phyloP scores from a whole-genome alignment of 2,797 vertebrate genomes.

The Garrulus glandarius region DNA sequence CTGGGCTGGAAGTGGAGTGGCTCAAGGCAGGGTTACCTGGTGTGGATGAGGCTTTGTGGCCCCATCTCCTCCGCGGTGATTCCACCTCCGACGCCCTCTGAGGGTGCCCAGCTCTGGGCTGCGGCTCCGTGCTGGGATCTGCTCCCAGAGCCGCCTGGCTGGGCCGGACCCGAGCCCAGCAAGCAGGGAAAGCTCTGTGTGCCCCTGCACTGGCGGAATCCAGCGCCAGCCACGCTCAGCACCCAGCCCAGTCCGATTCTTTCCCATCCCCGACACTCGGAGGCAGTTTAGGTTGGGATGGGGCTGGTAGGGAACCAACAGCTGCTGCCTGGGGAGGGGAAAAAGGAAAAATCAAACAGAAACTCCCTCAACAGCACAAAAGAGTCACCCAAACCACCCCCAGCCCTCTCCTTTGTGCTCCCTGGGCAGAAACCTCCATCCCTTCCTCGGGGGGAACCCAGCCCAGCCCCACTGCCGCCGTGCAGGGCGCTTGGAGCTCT shows the following conservation, averaged over 20 bases:
- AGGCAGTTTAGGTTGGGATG: not conserved
- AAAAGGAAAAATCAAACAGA: not conserved
- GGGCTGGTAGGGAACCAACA: not conserved
- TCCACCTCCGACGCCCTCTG: accelerated
- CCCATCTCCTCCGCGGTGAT: not conserved
- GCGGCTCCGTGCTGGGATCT: not conserved
- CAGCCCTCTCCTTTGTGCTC: not conserved
- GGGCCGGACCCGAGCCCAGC: not conserved
- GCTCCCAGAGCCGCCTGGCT: not conserved
- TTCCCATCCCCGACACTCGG: not conserved
- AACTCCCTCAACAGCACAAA: accelerated
- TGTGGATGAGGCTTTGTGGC: not conserved
- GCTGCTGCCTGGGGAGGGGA: no score
- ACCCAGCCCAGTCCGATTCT: not conserved
- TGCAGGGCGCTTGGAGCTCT: not conserved
- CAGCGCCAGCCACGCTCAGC: accelerated
- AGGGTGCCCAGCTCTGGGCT: not conserved
- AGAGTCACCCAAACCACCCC: not conserved
- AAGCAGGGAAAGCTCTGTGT: not conserved
- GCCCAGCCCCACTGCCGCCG: accelerated
- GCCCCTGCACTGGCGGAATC: not conserved
- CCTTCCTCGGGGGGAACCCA: accelerated
- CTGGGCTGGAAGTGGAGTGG: not conserved
- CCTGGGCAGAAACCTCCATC: not conserved
- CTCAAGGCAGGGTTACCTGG: not conserved